Evolutionary conservation across 2,888 invertebrate species (phyloP), one percentile per base, ranked within the genome.

Genomic region (Hypercompe scribonia): DNA sequence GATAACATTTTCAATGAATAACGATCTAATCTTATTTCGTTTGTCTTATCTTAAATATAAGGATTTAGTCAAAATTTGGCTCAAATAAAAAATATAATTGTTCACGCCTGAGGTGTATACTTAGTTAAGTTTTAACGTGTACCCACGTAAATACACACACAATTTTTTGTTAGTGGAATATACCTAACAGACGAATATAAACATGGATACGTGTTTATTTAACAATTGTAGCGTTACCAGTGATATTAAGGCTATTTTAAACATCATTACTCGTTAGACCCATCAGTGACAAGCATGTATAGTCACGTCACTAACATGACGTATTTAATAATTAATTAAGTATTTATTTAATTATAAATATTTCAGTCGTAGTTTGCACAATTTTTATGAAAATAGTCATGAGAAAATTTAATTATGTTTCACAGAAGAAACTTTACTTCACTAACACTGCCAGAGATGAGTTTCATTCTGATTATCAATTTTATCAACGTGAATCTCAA

Each of bases 241-340:
- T n/a, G n/a, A 58, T n/a, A n/a, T 46, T 54, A 54, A 54, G n/a
- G n/a, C 54, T 58, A 58, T 58, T 58, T 58, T 58, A 28, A 58
- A 58, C 54, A 58, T 24, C n/a, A 58, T 58, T 28, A 58, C n/a
- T n/a, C n/a, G 54, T 58, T 58, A 58, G 11, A 24, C 24, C n/a
- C 54, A 11, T 28, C n/a, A 58, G 13, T 58, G 31, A 61, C 58
- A 58, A 58, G 28, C 58, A 3, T 28, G 15, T 28, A 28, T n/a
- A 58, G n/a, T 18, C 61, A 61, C 61, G 18, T 61, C 54, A 61
- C 31, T 61, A 61, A 31, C 28, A 5, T 8, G n/a, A n/a, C 18
- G 4, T 58, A 28, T 58, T 58, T 0, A 58, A 21, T 50, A 58
- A 18, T 18, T 10, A 42, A 10, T 42, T 42, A 42, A 42, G 42